These are phyloP conservation scores for Scaeva pyrastri DNA, from an alignment of 2,888 invertebrate species.

Conservation along the genomic window DNA sequence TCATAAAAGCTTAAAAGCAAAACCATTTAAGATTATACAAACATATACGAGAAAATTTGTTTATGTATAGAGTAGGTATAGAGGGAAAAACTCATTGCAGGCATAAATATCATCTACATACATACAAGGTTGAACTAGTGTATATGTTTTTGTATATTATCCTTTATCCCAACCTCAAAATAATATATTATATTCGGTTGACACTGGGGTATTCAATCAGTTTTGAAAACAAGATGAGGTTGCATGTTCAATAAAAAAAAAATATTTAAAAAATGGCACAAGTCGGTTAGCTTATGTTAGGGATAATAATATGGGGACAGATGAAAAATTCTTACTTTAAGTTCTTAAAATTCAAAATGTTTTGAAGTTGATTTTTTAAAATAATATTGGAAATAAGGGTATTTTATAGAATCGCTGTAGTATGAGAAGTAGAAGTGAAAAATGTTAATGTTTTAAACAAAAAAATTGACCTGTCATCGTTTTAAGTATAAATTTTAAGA, in stretches of 20 bases:
- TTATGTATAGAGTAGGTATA: no score
- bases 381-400: no score
- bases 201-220: conserved; percentile 9
- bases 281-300: background rate
- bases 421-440: no score
- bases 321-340: no score
- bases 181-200: background rate
- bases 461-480: no score
- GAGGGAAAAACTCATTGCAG: background rate
- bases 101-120: background rate
- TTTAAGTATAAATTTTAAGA: no score
- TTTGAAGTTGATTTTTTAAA: no score
- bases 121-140: conserved; percentile 16
- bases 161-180: conserved; percentile 7
- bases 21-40: conserved; percentile 17
- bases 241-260: conserved; percentile 1
- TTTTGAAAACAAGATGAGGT: background rate
- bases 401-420: no score
- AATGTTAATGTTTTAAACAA: no score
- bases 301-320: no score
- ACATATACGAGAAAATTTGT: no score
- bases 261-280: background rate
- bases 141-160: background rate
- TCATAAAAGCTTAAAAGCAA: conserved; percentile 28
- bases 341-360: no score